Evolutionary conservation across 2,113 vertebrate genomes (phyloP).

Genomic region (Lophochroa leadbeateri): DNA sequence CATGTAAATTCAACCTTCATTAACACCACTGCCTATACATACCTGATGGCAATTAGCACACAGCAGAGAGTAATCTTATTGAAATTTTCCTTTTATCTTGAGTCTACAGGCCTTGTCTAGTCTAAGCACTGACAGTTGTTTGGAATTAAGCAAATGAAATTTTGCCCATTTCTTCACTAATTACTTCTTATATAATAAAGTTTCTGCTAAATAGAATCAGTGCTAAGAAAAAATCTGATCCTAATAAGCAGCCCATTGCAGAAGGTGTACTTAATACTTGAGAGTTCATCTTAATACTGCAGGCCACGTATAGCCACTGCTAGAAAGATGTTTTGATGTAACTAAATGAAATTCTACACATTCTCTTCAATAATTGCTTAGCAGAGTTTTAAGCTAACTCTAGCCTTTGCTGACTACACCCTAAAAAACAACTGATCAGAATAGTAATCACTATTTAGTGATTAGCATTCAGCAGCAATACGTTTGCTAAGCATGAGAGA

Average conservation of each 20-base stretch:
- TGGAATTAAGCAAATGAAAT: conserved; percentile 60
- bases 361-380: conserved; percentile 66
- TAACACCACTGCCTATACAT: not conserved
- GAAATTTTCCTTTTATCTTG: conserved; percentile 68
- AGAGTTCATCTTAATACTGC: conserved; percentile 67
- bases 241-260: conserved; percentile 41
- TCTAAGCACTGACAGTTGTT: conserved; percentile 20
- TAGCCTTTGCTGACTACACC: not conserved
- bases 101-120: conserved; percentile 36
- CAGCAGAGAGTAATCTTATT: conserved; percentile 31
- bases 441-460: not conserved
- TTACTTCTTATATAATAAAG: conserved; percentile 38
- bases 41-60: conserved; percentile 38
- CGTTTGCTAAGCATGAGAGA: not conserved
- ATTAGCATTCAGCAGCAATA: conserved; percentile 1
- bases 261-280: conserved; percentile 56
- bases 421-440: not conserved
- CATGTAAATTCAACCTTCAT: conserved; percentile 15
- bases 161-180: conserved; percentile 60
- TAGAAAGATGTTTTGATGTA: conserved; percentile 61
- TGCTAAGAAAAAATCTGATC: not conserved
- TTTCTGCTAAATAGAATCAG: not conserved
- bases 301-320: conserved; percentile 10
- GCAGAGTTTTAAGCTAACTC: conserved; percentile 28
- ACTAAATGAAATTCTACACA: conserved; percentile 61